Base-by-base conservation (phyloP, 2,113 vertebrate species). In the Ursus arctos region DNA sequence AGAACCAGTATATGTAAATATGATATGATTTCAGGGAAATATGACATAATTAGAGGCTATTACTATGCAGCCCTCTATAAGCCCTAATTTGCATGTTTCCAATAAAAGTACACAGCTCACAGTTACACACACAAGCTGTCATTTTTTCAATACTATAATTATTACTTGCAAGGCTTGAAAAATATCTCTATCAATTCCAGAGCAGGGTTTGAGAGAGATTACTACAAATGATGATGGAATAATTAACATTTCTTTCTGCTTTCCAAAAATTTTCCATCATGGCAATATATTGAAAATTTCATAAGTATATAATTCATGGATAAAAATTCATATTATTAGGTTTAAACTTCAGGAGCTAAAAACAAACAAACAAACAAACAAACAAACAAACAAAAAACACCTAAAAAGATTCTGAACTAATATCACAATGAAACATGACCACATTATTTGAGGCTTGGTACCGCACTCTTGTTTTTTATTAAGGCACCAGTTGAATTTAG, bases 61-160 rank as follows among this genome's bases (percentile, higher is more conserved):
- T 97, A 98, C 72, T 97, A 97, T 98, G 96, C 97, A 98, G 93
- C 93, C 43, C 91, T 96, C 76, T 91, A 51, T 93, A 80, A 98
- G 94, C 40, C 87, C 91, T 98, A 97, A 98, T 98, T 98, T 98
- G 77, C 53, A 96, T 97, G 81, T 95, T 98, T 98, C 98, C 94
- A 95, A 92, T 97, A 95, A 98, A 96, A 96, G 95, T 98, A 97
- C 86, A 97, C 91, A 96, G 97, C 85, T 97, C 93, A 65, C 33
- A 80, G 95, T 96, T 84, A 97, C 97, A 97, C 36, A 59, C 65
- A 98, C 16, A 84, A 92, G 86, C 90, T 97, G 76, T 97, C 79
- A 97, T 91, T 97, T 98, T 99, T 97, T 47, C 97, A 98, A 88
- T 95, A 96, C 72, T 92, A 36, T 98, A 98, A 98, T 98, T 98